Conservation (phyloP, 2,113 vertebrate genomes). For the Heterotilapia buettikoferi region DNA sequence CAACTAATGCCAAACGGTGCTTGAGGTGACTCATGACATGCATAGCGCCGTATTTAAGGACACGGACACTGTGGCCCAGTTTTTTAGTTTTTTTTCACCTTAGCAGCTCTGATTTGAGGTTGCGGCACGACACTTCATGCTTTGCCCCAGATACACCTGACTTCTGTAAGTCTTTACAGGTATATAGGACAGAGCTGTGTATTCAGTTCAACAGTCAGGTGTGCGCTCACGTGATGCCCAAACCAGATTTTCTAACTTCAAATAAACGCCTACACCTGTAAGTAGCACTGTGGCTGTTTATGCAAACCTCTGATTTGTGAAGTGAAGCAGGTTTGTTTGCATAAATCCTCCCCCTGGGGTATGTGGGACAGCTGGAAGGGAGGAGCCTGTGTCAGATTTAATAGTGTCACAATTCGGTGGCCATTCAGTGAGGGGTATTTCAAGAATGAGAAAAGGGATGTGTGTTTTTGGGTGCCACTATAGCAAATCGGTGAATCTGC, state of each 20-base stretch:
- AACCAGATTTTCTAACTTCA: background rate
- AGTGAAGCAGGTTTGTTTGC: constrained; percentile 34
- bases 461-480: background rate
- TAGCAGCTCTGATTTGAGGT: background rate
- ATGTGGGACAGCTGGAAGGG: constrained; percentile 38
- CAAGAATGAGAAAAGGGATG: constrained; percentile 1
- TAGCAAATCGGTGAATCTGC: background rate
- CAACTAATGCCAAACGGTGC: background rate
- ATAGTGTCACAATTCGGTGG: constrained; percentile 24
- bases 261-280: background rate
- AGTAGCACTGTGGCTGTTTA: background rate
- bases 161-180: constrained; percentile 41
- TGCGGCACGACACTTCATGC: background rate
- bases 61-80: constrained; percentile 34
- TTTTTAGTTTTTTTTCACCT: background rate
- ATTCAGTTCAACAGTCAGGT: constrained; percentile 19
- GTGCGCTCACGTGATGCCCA: background rate
- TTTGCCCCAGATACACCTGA: constrained; percentile 55
- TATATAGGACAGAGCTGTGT: constrained; percentile 38
- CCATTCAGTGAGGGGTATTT: constrained; percentile 5
- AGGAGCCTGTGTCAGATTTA: constrained; percentile 39
- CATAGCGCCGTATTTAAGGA: background rate
- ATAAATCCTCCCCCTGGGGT: constrained; percentile 1
- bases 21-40: background rate
- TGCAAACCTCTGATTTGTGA: background rate